Evolutionary conservation across 2,113 vertebrate species (phyloP).

Genomic region (Danionella cerebrum): DNA sequence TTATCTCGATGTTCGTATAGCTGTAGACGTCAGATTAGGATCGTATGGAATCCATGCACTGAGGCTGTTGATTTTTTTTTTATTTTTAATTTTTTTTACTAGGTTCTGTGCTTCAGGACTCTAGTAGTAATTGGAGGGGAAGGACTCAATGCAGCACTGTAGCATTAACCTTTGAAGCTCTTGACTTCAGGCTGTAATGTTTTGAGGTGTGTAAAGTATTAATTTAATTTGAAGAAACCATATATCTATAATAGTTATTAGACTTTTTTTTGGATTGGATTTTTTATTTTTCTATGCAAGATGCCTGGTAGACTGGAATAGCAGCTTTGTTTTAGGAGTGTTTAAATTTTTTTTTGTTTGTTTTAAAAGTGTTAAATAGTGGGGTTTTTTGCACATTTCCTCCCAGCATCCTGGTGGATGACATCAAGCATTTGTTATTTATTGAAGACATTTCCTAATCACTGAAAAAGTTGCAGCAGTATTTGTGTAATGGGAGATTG

Average conservation of each 20-base stretch:
- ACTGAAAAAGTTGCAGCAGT: neutral
- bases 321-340: constrained; percentile 9
- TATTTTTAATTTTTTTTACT: too few species aligned
- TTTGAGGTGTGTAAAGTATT: constrained; percentile 66
- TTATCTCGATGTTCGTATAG: neutral
- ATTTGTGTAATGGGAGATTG: neutral
- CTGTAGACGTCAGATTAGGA: constrained; percentile 25
- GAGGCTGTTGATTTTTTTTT: constrained; percentile 30
- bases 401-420: constrained; percentile 3
- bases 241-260: constrained; percentile 46
- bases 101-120: too few species aligned
- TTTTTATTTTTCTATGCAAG: constrained; percentile 63
- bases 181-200: constrained; percentile 41
- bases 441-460: neutral
- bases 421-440: constrained; percentile 24
- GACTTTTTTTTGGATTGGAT: constrained; percentile 48
- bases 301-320: constrained; percentile 64
- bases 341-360: constrained; percentile 9
- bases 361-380: neutral
- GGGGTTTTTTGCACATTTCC: constrained; percentile 15
- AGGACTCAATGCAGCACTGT: constrained; percentile 53
- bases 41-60: constrained; percentile 43
- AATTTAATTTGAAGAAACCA: constrained; percentile 61
- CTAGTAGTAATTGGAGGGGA: constrained; percentile 42
- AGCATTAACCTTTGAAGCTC: constrained; percentile 52